Conservation (phyloP, 2,797 vertebrate genomes). For the Botia almorhae region DNA sequence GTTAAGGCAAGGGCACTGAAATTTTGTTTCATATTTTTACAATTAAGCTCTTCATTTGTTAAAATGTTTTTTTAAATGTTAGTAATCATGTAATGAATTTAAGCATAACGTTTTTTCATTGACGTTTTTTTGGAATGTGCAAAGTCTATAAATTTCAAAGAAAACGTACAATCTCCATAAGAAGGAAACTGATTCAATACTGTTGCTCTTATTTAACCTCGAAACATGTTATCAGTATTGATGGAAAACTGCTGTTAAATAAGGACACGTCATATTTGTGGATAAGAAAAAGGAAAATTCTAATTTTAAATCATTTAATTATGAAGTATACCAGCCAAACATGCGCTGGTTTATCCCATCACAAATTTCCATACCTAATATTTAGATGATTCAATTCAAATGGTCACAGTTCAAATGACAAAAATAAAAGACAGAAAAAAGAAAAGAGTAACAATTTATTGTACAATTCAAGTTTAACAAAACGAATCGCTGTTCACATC, state of each 20-base stretch:
- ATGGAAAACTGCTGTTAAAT: too few relatives aligned
- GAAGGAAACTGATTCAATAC: neutral
- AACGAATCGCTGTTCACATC: constrained; percentile 23
- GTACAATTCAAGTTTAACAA: constrained; percentile 29
- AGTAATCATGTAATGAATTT: neutral
- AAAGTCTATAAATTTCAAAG: constrained; percentile 13
- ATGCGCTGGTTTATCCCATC: constrained; percentile 4
- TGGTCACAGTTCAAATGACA: neutral
- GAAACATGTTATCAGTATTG: constrained; percentile 7
- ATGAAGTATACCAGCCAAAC: neutral
- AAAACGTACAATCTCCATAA: constrained; percentile 16
- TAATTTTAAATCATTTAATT: constrained; percentile 21
- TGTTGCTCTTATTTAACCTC: neutral
- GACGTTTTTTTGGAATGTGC: constrained; percentile 35
- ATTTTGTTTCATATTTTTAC: neutral
- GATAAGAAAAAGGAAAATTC: neutral
- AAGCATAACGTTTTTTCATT: neutral
- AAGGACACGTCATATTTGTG: neutral
- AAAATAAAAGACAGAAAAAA: neutral
- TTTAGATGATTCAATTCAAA: neutral
- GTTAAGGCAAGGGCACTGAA: neutral
- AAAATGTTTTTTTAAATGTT: neutral
- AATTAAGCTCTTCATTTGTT: neutral
- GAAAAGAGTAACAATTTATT: constrained; percentile 9
- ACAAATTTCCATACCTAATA: neutral